Evolutionary conservation across 2,888 invertebrate genomes (phyloP).

Genomic region (Anodontia alba): DNA sequence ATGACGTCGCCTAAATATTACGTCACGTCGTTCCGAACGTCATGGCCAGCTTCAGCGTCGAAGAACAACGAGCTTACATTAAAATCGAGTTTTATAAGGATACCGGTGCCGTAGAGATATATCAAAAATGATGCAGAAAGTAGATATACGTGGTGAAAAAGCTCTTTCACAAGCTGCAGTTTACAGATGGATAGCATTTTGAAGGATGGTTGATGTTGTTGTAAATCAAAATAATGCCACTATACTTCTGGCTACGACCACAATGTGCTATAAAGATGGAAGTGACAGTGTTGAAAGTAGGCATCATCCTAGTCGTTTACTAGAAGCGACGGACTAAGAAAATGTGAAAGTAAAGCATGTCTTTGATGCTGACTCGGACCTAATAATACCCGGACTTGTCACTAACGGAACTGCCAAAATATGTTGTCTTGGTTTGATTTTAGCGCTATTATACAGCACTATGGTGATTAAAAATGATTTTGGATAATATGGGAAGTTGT

Average conservation of each 20-base stretch:
- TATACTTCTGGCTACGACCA: too few species aligned
- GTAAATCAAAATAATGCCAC: too few species aligned
- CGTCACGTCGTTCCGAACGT: slow-evolving; percentile 1
- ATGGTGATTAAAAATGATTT: too few species aligned
- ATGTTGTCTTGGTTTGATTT: too few species aligned
- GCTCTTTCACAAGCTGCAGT: not conserved
- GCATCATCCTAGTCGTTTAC: not conserved
- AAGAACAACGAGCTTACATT: slow-evolving; percentile 9
- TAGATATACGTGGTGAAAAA: not conserved
- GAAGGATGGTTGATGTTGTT: too few species aligned
- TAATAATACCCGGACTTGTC: too few species aligned
- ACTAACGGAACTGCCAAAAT: too few species aligned
- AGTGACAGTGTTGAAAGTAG: not conserved
- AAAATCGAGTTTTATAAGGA: slow-evolving; percentile 14
- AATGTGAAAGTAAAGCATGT: not conserved
- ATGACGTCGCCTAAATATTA: not conserved
- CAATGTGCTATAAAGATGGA: not conserved
- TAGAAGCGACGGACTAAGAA: not conserved
- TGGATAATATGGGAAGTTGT: too few species aligned
- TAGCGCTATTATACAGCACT: too few species aligned
- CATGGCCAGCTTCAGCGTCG: not conserved
- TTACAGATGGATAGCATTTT: not conserved
- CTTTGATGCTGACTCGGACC: not conserved
- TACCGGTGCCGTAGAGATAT: not conserved
- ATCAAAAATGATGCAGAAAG: not conserved